Evolutionary conservation across 2,797 vertebrate genomes (phyloP).

Genomic region (Anguilla megastoma): DNA sequence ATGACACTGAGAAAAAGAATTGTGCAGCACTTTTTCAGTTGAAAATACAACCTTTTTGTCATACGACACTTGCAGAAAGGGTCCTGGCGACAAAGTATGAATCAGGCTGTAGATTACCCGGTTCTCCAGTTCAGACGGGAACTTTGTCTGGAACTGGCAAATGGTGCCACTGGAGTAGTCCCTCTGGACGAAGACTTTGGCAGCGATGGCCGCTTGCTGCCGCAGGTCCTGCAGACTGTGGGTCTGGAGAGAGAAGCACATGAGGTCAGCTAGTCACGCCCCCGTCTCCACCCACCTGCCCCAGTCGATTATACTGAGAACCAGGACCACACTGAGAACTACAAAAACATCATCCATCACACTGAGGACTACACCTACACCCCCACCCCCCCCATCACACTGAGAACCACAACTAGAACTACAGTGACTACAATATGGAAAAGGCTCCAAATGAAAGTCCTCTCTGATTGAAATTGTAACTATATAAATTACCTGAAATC

Average conservation of each 20-base stretch:
- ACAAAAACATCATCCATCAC: background rate
- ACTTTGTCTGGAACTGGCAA: constrained; percentile 96
- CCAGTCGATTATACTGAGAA: background rate
- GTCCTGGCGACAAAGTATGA: too few relatives aligned
- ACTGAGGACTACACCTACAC: background rate
- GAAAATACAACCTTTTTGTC: too few relatives aligned
- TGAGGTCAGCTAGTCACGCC: background rate
- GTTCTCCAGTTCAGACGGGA: constrained; percentile 87
- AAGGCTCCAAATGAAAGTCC: background rate
- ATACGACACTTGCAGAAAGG: too few relatives aligned
- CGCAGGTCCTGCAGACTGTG: constrained; percentile 84
- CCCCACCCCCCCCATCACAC: background rate
- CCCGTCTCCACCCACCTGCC: background rate
- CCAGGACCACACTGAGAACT: background rate
- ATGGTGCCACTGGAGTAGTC: constrained; percentile 93
- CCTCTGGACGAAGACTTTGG: constrained; percentile 92
- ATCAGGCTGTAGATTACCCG: constrained; percentile 67
- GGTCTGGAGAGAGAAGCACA: constrained; percentile 60
- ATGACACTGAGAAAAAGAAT: too few relatives aligned
- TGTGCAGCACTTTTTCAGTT: too few relatives aligned
- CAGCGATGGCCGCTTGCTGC: constrained; percentile 83
- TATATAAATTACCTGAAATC: too few relatives aligned
- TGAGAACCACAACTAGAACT: background rate
- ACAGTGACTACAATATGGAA: background rate
- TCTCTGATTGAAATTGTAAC: background rate